Conservation (phyloP, 2,797 vertebrate species). For the Carcharodon carcharias region DNA sequence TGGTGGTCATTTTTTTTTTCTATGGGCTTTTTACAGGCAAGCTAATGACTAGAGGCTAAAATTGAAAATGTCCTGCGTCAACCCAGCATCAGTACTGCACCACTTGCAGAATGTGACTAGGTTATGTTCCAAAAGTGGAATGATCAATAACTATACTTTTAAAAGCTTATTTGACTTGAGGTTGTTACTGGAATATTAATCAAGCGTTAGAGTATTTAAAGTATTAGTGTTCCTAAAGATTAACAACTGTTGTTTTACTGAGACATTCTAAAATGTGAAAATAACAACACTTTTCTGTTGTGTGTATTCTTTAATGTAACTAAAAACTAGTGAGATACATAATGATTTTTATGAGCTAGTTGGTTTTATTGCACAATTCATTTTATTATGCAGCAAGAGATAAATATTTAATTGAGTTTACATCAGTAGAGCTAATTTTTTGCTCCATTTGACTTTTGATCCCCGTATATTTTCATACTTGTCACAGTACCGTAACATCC, state of each 20-base stretch:
- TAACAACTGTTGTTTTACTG: neutral
- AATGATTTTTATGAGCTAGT: neutral
- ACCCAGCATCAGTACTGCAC: neutral
- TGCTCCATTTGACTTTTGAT: neutral
- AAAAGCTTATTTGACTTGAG: neutral
- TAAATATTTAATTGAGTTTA: slow-evolving; percentile 18
- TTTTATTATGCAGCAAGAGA: neutral
- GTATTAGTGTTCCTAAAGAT: neutral
- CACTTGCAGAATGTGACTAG: neutral
- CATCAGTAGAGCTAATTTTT: slow-evolving; percentile 18
- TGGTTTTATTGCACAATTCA: slow-evolving; percentile 25
- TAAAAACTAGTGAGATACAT: neutral
- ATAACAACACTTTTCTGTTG: neutral
- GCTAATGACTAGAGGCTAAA: neutral
- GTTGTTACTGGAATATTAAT: neutral
- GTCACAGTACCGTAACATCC: neutral
- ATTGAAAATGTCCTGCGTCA: neutral
- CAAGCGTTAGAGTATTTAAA: neutral
- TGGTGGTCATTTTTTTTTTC: neutral
- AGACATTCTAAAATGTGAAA: neutral
- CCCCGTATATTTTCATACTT: neutral
- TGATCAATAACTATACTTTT: neutral
- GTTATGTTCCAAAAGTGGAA: neutral
- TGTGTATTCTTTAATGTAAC: neutral
- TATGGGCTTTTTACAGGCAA: neutral